Evolutionary conservation across 1,140 invertebrate genomes (phyloP), one percentile per base, ranked within the genome.

Genomic region (Lepidurus apus): DNA sequence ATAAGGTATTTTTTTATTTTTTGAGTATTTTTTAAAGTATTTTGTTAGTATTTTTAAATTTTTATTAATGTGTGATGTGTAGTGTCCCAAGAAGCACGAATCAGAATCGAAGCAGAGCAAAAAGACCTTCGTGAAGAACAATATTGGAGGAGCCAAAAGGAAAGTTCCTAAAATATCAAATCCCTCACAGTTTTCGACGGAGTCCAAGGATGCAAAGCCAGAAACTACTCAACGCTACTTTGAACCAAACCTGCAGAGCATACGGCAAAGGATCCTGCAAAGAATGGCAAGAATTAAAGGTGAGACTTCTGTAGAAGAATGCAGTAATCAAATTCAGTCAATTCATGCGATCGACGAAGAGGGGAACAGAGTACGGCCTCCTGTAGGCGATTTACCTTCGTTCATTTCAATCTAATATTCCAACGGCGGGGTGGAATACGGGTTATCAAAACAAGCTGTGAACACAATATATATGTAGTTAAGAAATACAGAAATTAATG

Each of bases 1-100:
- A 90, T 78, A 86, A 91, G 88, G 91, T 92, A n/a, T 65, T 13
- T 65, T 65, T 21, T n/a, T 13, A 21, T n/a, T n/a, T 13, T 65
- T 11, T 26, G 0, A 26, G 26, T 26, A 2, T 26, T 1, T 26
- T 26, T 26, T 26, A n/a, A 26, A 26, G 26, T 26, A 26, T 26
- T 26, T 26, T 26, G 26, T 65, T 65, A 21, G 17, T 17, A 21
- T 17, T 65, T 13, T 34, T 34, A 4, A 34, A 3, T 13, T 65
- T 65, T 17, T 26, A 26, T 47, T 10, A 17, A 47, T 5, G 45
- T 47, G 10, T 65, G 4, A 34, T 34, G 34, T 65, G 3, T 4
- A 65, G 53, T 65, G 53, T 65, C n/a, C 53, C 17, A 65, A 65
- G 13, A 65, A 65, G 21, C 53, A 65, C 10, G 53, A 65, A 21